These are phyloP conservation scores for Clangula hyemalis DNA, from an alignment of 2,797 vertebrate genomes.

Conservation along the genomic window DNA sequence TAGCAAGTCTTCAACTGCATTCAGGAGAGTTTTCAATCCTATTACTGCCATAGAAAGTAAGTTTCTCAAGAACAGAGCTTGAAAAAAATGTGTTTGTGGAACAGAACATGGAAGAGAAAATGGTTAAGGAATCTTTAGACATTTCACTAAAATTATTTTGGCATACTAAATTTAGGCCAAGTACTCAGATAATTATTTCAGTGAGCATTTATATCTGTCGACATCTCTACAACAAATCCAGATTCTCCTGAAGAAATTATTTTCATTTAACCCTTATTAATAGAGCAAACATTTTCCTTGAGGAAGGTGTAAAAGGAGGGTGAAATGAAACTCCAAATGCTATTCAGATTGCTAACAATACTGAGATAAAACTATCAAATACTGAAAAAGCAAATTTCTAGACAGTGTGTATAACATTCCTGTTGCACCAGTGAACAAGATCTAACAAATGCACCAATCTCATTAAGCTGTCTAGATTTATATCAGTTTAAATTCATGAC, in stretches of 20 bases:
- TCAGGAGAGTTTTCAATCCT: background rate
- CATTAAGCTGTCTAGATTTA: background rate
- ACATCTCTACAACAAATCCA: background rate
- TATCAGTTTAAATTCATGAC: background rate
- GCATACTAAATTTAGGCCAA: background rate
- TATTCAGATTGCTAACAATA: background rate
- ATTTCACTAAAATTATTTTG: background rate
- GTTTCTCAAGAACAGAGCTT: background rate
- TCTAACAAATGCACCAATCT: background rate
- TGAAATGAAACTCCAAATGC: background rate
- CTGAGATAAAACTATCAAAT: background rate
- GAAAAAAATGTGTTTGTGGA: background rate
- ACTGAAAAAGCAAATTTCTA: background rate
- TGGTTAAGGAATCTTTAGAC: background rate
- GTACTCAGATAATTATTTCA: background rate
- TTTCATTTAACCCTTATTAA: background rate
- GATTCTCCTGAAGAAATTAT: background rate
- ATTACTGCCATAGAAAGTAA: background rate
- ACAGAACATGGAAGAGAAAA: background rate
- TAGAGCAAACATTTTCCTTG: background rate
- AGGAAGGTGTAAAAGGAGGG: background rate
- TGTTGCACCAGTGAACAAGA: background rate
- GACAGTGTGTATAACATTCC: background rate
- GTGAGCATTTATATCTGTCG: background rate
- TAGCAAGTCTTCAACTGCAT: background rate